Base-by-base conservation (phyloP, 2,113 vertebrate species). In the Edolisoma coerulescens region DNA sequence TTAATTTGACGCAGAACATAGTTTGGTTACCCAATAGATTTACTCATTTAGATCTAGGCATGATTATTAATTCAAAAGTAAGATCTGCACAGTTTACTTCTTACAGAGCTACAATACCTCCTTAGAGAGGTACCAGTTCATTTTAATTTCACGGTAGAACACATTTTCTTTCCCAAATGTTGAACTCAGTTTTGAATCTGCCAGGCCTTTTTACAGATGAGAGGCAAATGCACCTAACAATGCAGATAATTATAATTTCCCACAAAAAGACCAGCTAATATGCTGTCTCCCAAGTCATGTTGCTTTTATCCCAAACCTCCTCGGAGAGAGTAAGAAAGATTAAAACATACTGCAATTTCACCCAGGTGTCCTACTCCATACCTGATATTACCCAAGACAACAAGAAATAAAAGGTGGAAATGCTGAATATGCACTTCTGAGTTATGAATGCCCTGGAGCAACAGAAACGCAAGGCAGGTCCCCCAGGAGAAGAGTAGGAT, bases 371-470 rank as follows among this genome's bases (percentile, higher is more conserved):
- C 23, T 84, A 28, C 57, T 92, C 68, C 57, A 28, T 71, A 81
- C 77, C 52, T 82, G 61, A 33, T 84, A 90, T 84, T 87, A 76
- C 73, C 60, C 37, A 37, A 57, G 88, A 75, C 80, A 89, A 64
- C 56, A 82, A n/a, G 83, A 92, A 90, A 78, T 60, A 78, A 59
- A 56, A n/a, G 21, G 32, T n/a, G 42, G 45, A 89, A 90, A 45
- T 0, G 21, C 93, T 92, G 83, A 95, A 84, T 92, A 69, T 93
- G 61, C 76, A 56, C 56, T 96, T 95, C 49, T 84, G 44, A 95
- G 74, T 88, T 63, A 83, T 17, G 14, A 67, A 94, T 86, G 74
- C 88, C 92, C 81, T 87, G 88, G 20, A 96, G 93, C 89, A 92
- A 75, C 28, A 90, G 70, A 89, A 95, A 60, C 10, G 21, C 47